Percentiles rank a stretch among this genome's conserved stretches.
phyloP scores from a whole-genome alignment of 2,113 vertebrate species.

The Theristicus caerulescens region DNA sequence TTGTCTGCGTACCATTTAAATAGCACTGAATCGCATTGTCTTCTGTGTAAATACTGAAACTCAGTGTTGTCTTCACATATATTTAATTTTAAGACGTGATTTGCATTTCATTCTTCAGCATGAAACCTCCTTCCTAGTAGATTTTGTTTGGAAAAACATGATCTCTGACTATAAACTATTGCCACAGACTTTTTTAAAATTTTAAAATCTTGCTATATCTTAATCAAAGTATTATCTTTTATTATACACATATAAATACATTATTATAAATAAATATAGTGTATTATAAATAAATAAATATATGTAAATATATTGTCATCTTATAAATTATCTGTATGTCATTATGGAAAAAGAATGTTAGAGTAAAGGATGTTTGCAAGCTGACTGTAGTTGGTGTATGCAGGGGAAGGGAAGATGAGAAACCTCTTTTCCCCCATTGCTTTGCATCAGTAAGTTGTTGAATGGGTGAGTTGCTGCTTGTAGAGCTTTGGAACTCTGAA shows the following conservation, averaged over 20 bases:
- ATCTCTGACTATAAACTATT: neutral
- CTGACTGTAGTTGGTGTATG: neutral
- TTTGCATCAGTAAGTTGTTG: neutral
- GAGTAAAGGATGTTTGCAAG: neutral
- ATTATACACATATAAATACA: neutral
- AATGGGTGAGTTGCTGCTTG: neutral
- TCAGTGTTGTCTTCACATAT: neutral
- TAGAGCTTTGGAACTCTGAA: neutral
- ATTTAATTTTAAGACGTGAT: neutral
- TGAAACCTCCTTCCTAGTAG: neutral
- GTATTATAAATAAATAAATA: neutral
- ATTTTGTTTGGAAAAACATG: neutral
- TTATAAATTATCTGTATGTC: neutral
- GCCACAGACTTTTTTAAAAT: neutral
- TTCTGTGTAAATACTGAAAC: neutral
- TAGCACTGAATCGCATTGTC: neutral
- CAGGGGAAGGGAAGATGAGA: neutral
- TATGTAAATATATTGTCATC: neutral
- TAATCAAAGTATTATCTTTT: neutral
- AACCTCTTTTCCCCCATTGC: neutral
- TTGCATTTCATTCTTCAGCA: neutral
- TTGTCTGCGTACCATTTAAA: neutral
- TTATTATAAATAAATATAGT: neutral
- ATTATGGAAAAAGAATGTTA: neutral
- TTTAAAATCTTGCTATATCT: neutral